phyloP scores from a whole-genome alignment of 92 coral and sea anemone species.

The Palythoa caribaeorum region DNA sequence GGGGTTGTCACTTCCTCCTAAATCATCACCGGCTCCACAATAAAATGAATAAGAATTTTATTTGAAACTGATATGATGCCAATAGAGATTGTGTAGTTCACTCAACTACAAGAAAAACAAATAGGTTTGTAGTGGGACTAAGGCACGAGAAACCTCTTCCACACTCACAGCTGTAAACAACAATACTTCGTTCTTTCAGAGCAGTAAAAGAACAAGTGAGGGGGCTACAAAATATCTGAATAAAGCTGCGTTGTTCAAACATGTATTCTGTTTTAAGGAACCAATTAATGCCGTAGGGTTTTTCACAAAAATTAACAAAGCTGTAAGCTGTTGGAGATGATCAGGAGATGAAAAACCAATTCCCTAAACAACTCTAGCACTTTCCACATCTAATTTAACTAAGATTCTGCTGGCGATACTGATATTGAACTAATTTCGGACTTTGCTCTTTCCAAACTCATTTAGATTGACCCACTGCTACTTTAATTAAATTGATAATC shows the following conservation, averaged over 20 bases:
- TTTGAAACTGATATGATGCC: background rate
- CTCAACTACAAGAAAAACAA: background rate
- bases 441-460: background rate
- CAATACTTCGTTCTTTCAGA: background rate
- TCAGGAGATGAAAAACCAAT: background rate
- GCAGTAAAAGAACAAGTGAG: background rate
- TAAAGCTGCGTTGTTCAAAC: background rate
- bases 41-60: background rate
- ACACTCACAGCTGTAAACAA: background rate
- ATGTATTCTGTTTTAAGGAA: background rate
- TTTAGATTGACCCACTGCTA: constrained; percentile 23
- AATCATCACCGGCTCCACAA: background rate
- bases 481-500: constrained; percentile 40
- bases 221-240: background rate
- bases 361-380: background rate
- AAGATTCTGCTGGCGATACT: background rate
- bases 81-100: background rate
- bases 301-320: background rate
- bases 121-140: background rate
- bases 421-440: background rate
- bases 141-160: background rate
- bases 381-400: too few species aligned
- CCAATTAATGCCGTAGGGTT: constrained; percentile 21
- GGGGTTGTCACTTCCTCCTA: constrained; percentile 6
- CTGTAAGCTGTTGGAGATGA: background rate